Evolutionary conservation across 2,797 vertebrate species (phyloP).

Genomic region (Syngnathus acus): DNA sequence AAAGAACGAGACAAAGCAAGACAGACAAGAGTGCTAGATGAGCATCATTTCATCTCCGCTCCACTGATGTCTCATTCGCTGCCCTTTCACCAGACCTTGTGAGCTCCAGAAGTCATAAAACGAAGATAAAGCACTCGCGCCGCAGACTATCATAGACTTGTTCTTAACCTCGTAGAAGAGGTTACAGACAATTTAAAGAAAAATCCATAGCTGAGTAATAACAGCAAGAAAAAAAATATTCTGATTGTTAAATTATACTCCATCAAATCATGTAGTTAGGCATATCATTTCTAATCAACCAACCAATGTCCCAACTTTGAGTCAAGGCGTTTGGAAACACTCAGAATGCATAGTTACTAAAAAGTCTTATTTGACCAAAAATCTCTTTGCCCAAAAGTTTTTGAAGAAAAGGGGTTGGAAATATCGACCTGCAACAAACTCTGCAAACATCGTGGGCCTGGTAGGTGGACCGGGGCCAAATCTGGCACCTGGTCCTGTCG

Average conservation of each 20-base stretch:
- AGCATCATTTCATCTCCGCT: constrained; percentile 14
- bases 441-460: neutral
- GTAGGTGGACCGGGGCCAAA: neutral
- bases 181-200: constrained; percentile 26
- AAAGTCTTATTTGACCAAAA: constrained; percentile 29
- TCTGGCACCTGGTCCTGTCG: neutral
- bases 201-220: constrained; percentile 17
- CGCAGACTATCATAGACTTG: constrained; percentile 27
- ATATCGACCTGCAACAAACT: neutral
- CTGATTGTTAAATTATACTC: neutral
- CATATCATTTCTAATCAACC: neutral
- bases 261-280: neutral
- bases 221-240: neutral
- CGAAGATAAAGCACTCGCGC: constrained; percentile 35
- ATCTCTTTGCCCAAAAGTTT: constrained; percentile 2
- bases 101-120: constrained; percentile 36
- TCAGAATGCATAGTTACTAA: neutral
- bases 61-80: constrained; percentile 32
- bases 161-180: constrained; percentile 34
- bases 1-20: constrained; percentile 25
- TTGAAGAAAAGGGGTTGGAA: constrained; percentile 1
- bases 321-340: neutral
- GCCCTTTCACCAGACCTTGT: constrained; percentile 20
- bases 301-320: neutral
- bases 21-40: constrained; percentile 10